A percentile compares a stretch with the other conserved stretches of the same genome.
Conservation (phyloP, 2,113 vertebrate species). For the Chaenogobius annularis region DNA sequence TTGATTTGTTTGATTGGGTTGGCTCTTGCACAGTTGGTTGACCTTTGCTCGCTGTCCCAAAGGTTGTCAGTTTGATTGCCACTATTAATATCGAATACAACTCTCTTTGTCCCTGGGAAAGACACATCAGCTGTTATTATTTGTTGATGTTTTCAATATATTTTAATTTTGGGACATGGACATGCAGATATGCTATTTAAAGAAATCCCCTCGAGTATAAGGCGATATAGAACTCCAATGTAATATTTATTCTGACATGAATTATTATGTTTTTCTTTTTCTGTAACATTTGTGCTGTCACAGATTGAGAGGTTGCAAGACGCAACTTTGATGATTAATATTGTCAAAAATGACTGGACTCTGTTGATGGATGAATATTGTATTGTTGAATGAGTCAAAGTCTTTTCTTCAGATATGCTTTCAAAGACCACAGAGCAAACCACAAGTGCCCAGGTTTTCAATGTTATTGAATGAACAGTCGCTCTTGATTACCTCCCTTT, state of each 20-base stretch:
- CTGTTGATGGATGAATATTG: not conserved
- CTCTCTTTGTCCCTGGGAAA: not conserved
- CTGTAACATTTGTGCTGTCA: too few relatives aligned
- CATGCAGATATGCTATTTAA: too few relatives aligned
- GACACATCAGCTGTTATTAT: not conserved
- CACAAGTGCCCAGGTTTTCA: not conserved
- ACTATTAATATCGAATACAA: not conserved
- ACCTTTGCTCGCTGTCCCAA: not conserved
- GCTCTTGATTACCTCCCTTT: constrained; percentile 25
- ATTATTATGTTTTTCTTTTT: too few relatives aligned
- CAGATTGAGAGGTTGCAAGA: not conserved
- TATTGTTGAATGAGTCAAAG: not conserved
- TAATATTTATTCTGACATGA: too few relatives aligned
- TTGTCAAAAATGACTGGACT: not conserved
- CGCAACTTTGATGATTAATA: not conserved
- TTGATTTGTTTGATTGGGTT: constrained; percentile 1
- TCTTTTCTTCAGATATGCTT: not conserved
- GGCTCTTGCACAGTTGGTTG: not conserved
- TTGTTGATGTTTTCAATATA: too few relatives aligned
- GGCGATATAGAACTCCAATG: too few relatives aligned
- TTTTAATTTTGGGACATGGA: too few relatives aligned
- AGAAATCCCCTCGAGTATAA: too few relatives aligned
- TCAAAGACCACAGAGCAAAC: not conserved
- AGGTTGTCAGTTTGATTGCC: not conserved
- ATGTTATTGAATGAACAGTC: not conserved